Base-by-base conservation (phyloP, 2,888 invertebrate genomes). In the Drosophila koepferae region DNA sequence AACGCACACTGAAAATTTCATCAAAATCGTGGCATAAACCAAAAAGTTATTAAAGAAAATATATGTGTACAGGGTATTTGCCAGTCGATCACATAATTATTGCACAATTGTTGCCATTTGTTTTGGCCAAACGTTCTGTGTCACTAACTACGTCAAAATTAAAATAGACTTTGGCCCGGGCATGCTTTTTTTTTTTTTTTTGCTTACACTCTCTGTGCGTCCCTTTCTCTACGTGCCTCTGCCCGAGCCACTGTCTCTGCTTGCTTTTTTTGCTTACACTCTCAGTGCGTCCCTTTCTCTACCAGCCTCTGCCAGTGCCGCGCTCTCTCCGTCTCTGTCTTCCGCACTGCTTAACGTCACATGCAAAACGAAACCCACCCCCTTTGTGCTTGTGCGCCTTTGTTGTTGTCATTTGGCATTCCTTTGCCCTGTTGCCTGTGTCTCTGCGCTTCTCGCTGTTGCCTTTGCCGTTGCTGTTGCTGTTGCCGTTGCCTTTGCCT, bases 141-240 rank as follows among this genome's bases (percentile, higher is more conserved):
- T 80, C 82, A 80, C 84, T 77, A 80, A 80, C 78, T 77, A 85
- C 85, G 80, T 80, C 86, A 84, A 82, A 84, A 86, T 85, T 77
- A 74, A 86, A 85, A 86, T 84, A 84, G 86, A 86, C 87, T 84
- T 72, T 81, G 77, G 62, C 77, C 72, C 61, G 53, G 64, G 58
- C 51, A 64, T 66, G 65, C 55, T 62, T 66, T 51, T 12, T 53
- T 62, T 12, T 53, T 62, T 48, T 62, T 62, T 18, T 18, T 51
- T 59, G 46, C 53, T 53, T 46, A 49, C 23, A 7, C 34, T 38
- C 31, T 59, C 41, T 9, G 41, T 18, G n/a, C 14, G n/a, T 9
- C 36, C 1, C 20, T 54, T 34, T 28, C 18, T 46, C 31, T 41
- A 34, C 3, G 20, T 49, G 16, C 1, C 49, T 6, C 51, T 38